A percentile compares a stretch with the other conserved stretches of the same genome.
Evolutionary conservation across 2,888 invertebrate species (phyloP).

Genomic region (Ennomos fuscantarius): DNA sequence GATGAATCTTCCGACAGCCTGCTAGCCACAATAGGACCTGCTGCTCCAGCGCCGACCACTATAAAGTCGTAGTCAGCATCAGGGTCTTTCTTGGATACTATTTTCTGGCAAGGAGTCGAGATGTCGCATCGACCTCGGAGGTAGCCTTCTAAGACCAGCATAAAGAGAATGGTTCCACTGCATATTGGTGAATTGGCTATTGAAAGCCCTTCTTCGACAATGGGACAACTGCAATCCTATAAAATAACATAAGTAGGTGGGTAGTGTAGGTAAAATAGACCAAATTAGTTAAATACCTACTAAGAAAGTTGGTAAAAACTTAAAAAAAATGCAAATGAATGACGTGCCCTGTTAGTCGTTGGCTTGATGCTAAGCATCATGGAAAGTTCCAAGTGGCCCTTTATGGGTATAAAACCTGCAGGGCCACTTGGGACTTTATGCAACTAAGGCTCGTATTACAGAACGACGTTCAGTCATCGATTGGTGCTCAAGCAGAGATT

Average conservation of each 20-base stretch:
- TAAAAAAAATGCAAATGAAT: no score
- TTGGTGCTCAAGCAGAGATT: no score
- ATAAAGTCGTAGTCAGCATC: conserved; percentile 86
- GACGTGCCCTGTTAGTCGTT: no score
- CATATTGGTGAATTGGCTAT: conserved; percentile 82
- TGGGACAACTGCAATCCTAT: conserved; percentile 76
- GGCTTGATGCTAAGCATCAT: no score
- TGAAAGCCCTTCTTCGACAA: conserved; percentile 76
- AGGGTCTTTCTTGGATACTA: conserved; percentile 63
- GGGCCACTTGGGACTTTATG: no score
- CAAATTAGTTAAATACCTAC: no score
- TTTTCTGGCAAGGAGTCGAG: conserved; percentile 82
- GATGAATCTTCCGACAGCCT: conserved; percentile 81
- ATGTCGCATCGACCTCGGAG: conserved; percentile 80
- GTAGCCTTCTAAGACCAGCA: conserved; percentile 85
- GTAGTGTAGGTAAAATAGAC: no score
- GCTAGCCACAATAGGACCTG: conserved; percentile 86
- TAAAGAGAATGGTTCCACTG: conserved; percentile 82
- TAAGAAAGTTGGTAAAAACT: no score
- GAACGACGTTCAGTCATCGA: no score
- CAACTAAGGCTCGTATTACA: no score
- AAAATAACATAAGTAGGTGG: conserved; percentile 1
- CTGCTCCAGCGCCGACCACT: conserved; percentile 87
- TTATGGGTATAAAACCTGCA: no score
- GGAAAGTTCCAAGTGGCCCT: no score